Evolutionary conservation across 1,140 invertebrate genomes (phyloP).

Genomic region (Zaprionus tsacasi): DNA sequence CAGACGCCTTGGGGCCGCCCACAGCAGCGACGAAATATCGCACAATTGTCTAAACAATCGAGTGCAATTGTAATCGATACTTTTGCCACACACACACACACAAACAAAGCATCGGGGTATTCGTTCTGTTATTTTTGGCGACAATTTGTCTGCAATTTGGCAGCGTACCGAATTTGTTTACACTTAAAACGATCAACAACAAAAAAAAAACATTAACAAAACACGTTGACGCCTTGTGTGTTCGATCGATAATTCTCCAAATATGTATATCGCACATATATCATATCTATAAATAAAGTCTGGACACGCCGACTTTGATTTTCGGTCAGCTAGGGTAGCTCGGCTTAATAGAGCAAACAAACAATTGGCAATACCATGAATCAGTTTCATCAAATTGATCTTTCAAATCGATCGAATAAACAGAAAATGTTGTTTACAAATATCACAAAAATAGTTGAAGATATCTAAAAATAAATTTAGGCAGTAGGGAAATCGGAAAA

Average conservation of each 20-base stretch:
- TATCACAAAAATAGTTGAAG: background rate
- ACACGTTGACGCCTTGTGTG: background rate
- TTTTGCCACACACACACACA: conserved; percentile 17
- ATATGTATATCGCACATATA: conserved; percentile 7
- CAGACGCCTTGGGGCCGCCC: conserved; percentile 58
- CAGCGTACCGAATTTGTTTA: conserved; percentile 38
- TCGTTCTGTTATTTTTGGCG: conserved; percentile 50
- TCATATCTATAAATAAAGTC: conserved; percentile 39
- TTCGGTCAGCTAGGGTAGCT: background rate
- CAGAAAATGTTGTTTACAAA: background rate
- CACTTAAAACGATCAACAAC: conserved; percentile 46
- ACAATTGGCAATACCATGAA: background rate
- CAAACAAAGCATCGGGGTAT: background rate
- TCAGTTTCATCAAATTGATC: conserved; percentile 11
- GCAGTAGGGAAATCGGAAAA: background rate
- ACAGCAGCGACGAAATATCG: background rate
- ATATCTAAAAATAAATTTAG: background rate
- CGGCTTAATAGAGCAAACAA: conserved; percentile 11
- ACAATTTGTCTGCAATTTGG: conserved; percentile 69
- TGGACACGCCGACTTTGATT: conserved; percentile 16
- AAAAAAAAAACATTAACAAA: too few species aligned
- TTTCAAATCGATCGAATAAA: background rate
- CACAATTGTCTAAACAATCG: conserved; percentile 48
- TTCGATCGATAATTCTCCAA: too few species aligned
- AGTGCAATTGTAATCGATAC: conserved; percentile 72